Evolutionary conservation across 1,140 invertebrate genomes (phyloP).

Genomic region (Heliconius nattereri): DNA sequence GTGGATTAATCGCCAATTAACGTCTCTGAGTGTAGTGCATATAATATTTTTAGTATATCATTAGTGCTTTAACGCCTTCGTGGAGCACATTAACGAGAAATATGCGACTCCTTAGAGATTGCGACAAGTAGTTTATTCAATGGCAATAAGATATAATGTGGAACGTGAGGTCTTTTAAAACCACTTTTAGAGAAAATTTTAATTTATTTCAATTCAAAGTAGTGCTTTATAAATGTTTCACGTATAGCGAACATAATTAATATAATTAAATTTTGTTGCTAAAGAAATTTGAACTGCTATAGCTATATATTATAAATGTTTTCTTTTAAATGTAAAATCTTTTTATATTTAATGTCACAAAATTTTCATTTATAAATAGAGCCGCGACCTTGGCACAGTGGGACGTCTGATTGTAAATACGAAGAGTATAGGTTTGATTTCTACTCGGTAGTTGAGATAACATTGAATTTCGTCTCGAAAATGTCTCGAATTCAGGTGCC

Average conservation of each 20-base stretch:
- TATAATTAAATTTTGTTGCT: background rate
- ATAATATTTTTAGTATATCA: background rate
- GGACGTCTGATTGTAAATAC: no score
- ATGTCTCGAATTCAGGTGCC: no score
- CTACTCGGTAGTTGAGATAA: no score
- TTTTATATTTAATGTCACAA: no score
- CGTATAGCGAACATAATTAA: background rate
- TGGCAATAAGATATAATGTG: slow-evolving; percentile 7
- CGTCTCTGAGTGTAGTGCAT: background rate
- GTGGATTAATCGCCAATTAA: background rate
- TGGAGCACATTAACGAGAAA: background rate
- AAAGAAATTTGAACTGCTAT: no score
- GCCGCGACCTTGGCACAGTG: no score
- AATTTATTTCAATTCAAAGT: background rate
- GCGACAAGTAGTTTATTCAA: background rate
- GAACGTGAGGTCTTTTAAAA: background rate
- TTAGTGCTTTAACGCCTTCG: background rate
- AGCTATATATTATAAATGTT: no score
- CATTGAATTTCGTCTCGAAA: no score
- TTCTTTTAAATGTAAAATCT: no score
- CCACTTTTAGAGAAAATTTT: no score
- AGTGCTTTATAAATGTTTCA: background rate
- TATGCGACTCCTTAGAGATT: slow-evolving; percentile 4
- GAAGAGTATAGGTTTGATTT: no score
- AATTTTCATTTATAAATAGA: no score